Conservation (phyloP, 2,113 vertebrate genomes). For the Gasterosteus nipponicus region DNA sequence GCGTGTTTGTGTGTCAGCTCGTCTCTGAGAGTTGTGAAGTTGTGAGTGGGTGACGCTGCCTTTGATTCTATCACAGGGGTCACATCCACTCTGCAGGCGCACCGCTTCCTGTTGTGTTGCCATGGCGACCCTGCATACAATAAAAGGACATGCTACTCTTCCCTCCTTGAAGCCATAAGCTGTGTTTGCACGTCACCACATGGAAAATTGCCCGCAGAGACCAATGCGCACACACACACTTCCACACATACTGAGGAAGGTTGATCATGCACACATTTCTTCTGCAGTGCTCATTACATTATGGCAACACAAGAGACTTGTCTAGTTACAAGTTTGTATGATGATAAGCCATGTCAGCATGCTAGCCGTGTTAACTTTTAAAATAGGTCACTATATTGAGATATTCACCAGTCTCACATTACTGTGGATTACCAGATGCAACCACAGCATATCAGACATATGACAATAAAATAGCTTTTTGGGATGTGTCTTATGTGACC, state of each 20-base stretch:
- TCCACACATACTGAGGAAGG: slow-evolving; percentile 3
- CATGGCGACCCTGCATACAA: slow-evolving; percentile 50
- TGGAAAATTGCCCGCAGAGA: slow-evolving; percentile 33
- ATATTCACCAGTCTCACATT: slow-evolving; percentile 76
- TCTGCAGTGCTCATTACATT: slow-evolving; percentile 45
- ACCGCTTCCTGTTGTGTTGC: slow-evolving; percentile 62
- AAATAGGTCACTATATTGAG: slow-evolving; percentile 79
- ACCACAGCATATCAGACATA: slow-evolving; percentile 66
- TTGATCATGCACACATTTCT: slow-evolving; percentile 11
- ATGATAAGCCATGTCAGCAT: slow-evolving; percentile 66
- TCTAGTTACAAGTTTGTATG: slow-evolving; percentile 63
- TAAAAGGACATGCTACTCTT: slow-evolving; percentile 37
- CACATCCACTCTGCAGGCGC: slow-evolving; percentile 41
- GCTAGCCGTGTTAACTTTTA: slow-evolving; percentile 54
- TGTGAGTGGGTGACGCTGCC: slow-evolving; percentile 33
- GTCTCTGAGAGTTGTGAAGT: background rate
- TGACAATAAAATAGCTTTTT: slow-evolving; percentile 54
- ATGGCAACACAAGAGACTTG: slow-evolving; percentile 57
- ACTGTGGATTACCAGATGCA: slow-evolving; percentile 74
- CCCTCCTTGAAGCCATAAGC: slow-evolving; percentile 32
- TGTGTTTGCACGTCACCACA: slow-evolving; percentile 32
- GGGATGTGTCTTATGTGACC: slow-evolving; percentile 31
- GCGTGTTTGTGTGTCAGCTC: background rate
- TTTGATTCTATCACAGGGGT: slow-evolving; percentile 44
- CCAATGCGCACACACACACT: background rate